Conservation (phyloP, 1,140 invertebrate species). For the Stegodyphus dumicola region DNA sequence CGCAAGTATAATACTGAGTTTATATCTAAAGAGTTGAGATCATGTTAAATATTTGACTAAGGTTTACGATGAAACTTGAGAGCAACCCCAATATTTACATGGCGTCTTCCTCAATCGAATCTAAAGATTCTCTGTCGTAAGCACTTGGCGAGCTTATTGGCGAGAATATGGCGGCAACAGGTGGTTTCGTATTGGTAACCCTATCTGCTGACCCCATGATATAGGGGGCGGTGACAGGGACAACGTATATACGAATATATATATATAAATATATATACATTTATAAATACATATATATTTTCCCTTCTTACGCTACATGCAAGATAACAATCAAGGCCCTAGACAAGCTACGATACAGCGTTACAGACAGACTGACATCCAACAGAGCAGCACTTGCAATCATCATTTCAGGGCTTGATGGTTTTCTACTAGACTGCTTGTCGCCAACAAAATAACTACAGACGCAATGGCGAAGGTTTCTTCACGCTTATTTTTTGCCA, state of each 20-base stretch:
- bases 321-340: background rate
- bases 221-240: conserved; percentile 35
- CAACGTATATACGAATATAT: no score
- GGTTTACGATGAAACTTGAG: background rate
- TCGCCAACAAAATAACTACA: conserved; percentile 5
- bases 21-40: background rate
- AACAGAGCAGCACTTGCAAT: background rate
- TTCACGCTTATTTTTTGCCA: background rate
- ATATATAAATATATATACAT: no score
- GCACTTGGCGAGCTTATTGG: background rate
- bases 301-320: background rate
- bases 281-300: no score
- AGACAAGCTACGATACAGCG: no score
- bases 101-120: no score
- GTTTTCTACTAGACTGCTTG: conserved; percentile 27
- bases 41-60: background rate
- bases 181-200: background rate
- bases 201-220: conserved; percentile 23
- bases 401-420: background rate
- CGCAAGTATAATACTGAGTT: no score
- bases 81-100: no score
- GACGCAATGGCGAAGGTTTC: conserved; percentile 32
- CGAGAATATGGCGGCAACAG: conserved; percentile 15
- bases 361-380: background rate
- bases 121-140: no score